These are phyloP conservation scores for Idaea biselata DNA, from an alignment of 2,888 invertebrate genomes.

Conservation along the genomic window DNA sequence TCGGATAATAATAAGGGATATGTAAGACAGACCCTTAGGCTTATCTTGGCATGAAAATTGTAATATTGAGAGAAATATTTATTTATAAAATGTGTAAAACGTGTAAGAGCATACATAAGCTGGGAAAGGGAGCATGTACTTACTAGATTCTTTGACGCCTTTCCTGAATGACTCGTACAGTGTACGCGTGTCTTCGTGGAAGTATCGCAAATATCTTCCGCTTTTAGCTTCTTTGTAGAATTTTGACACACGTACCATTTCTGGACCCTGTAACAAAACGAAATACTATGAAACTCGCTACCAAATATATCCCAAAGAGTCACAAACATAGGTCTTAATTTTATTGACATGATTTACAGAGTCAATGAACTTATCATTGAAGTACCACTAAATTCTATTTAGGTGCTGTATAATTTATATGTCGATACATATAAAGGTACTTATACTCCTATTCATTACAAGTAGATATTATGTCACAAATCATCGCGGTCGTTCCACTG, in stretches of 20 bases:
- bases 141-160: slow-evolving; percentile 95
- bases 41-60: slow-evolving; percentile 40
- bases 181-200: slow-evolving; percentile 93
- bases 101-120: slow-evolving; percentile 18
- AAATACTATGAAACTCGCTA: neutral
- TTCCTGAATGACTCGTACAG: slow-evolving; percentile 94
- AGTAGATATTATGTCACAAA: neutral
- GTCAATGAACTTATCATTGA: no score
- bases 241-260: slow-evolving; percentile 92
- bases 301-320: neutral
- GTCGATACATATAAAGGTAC: no score
- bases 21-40: slow-evolving; percentile 52
- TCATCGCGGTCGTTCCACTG: slow-evolving; percentile 52
- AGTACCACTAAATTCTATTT: no score
- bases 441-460: no score
- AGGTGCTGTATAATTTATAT: no score
- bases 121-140: slow-evolving; percentile 53
- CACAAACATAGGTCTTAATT: no score
- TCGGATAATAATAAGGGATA: slow-evolving; percentile 54
- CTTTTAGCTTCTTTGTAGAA: slow-evolving; percentile 94
- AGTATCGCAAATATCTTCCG: slow-evolving; percentile 90
- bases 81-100: slow-evolving; percentile 24
- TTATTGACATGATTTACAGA: no score
- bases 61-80: slow-evolving; percentile 1
- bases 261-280: slow-evolving; percentile 87